Conservation (phyloP, 64 coral and sea anemone species). For the Montipora foliosa region DNA sequence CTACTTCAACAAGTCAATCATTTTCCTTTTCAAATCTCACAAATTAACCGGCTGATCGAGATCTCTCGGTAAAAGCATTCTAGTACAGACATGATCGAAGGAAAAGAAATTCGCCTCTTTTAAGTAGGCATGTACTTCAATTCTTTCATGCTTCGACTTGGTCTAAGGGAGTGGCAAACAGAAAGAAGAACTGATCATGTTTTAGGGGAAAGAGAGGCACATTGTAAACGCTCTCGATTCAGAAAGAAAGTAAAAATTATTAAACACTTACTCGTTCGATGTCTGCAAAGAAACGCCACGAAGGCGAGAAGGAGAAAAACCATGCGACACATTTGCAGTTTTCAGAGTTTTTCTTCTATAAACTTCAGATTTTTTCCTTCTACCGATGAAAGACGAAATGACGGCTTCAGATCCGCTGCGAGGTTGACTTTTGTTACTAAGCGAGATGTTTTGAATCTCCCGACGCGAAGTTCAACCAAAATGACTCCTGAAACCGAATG, state of each 20-base stretch:
- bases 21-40: too few relatives aligned
- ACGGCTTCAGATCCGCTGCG: neutral
- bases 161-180: too few relatives aligned
- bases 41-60: too few relatives aligned
- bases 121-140: neutral
- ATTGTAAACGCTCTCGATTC: too few relatives aligned
- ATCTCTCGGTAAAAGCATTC: too few relatives aligned
- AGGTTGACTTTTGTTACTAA: slow-evolving; percentile 10
- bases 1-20: neutral
- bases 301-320: neutral
- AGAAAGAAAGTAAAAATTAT: too few relatives aligned
- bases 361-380: neutral
- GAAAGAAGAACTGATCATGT: too few relatives aligned
- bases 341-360: neutral
- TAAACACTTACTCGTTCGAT: slow-evolving; percentile 16
- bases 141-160: too few relatives aligned
- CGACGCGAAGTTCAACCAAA: too few relatives aligned
- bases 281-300: neutral
- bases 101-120: neutral
- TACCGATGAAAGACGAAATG: neutral
- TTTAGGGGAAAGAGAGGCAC: too few relatives aligned
- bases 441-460: neutral
- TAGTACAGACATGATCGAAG: too few relatives aligned
- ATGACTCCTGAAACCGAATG: neutral
- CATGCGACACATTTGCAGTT: neutral